phyloP scores from a whole-genome alignment of 2,113 vertebrate genomes.

The Electrona antarctica region DNA sequence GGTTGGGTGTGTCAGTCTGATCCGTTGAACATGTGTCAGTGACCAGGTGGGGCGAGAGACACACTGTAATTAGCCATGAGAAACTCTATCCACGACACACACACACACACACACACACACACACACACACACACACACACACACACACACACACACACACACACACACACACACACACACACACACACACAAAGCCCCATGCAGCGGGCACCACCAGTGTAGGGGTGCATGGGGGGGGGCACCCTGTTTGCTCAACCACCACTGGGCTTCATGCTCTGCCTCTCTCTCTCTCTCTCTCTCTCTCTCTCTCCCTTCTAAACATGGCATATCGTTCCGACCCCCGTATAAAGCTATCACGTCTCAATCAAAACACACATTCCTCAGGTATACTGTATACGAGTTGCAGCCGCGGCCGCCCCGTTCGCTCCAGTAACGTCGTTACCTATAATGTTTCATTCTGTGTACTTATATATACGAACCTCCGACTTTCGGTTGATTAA shows the following conservation, averaged over 20 bases:
- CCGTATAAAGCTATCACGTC: constrained; percentile 15
- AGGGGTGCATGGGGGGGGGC: constrained; percentile 26
- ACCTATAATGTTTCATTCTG: neutral
- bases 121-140: neutral
- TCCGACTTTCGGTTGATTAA: constrained; percentile 11
- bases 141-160: neutral
- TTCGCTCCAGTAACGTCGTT: constrained; percentile 6
- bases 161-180: neutral
- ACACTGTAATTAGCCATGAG: constrained; percentile 70
- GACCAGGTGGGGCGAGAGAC: constrained; percentile 64
- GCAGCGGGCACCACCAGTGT: constrained; percentile 27
- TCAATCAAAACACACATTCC: constrained; percentile 27
- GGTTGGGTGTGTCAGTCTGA: constrained; percentile 55
- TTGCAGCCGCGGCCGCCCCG: no score
- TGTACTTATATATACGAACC: constrained; percentile 8
- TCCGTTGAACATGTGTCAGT: constrained; percentile 69
- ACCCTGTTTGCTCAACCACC: constrained; percentile 31
- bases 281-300: no score
- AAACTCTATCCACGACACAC: constrained; percentile 59
- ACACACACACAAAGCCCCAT: constrained; percentile 4
- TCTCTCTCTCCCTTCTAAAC: constrained; percentile 5
- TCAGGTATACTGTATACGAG: constrained; percentile 12
- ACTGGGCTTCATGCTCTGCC: constrained; percentile 11
- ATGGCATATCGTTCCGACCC: constrained; percentile 22
- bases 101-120: neutral